These are phyloP conservation scores for Apostichopus japonicus DNA, from an alignment of 35 echinoderm and acorn worm genomes.

Conservation along the genomic window DNA sequence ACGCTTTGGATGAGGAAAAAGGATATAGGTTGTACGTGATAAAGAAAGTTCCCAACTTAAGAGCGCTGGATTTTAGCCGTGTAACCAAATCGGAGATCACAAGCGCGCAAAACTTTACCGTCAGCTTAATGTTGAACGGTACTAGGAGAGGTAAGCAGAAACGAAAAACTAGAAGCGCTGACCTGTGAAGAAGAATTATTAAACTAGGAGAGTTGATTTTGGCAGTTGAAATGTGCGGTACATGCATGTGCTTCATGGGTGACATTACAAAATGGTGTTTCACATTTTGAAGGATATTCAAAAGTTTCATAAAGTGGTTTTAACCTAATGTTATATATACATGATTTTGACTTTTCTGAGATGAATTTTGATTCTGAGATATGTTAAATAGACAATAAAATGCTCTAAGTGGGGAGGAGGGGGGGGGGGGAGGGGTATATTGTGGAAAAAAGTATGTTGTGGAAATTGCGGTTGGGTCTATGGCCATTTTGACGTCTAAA, in stretches of 20 bases:
- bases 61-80: slow-evolving; percentile 80
- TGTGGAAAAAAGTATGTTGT: too few relatives aligned
- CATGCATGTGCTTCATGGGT: neutral
- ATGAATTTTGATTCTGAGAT: too few relatives aligned
- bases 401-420: too few relatives aligned
- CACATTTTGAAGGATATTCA: neutral
- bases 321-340: neutral
- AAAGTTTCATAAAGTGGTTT: neutral
- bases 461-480: too few relatives aligned
- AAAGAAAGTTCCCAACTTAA: slow-evolving; percentile 74
- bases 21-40: slow-evolving; percentile 81
- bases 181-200: neutral
- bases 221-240: neutral
- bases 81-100: slow-evolving; percentile 80
- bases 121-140: neutral
- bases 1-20: slow-evolving; percentile 68
- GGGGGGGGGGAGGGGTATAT: too few relatives aligned
- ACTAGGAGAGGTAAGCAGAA: neutral
- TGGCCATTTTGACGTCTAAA: too few relatives aligned
- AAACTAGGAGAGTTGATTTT: neutral
- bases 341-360: too few relatives aligned
- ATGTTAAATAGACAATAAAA: too few relatives aligned
- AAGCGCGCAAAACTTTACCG: slow-evolving; percentile 34
- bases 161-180: slow-evolving; percentile 18
- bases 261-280: neutral